Base-by-base conservation (phyloP, 2,888 invertebrate species). In the Eremobia ochroleuca region DNA sequence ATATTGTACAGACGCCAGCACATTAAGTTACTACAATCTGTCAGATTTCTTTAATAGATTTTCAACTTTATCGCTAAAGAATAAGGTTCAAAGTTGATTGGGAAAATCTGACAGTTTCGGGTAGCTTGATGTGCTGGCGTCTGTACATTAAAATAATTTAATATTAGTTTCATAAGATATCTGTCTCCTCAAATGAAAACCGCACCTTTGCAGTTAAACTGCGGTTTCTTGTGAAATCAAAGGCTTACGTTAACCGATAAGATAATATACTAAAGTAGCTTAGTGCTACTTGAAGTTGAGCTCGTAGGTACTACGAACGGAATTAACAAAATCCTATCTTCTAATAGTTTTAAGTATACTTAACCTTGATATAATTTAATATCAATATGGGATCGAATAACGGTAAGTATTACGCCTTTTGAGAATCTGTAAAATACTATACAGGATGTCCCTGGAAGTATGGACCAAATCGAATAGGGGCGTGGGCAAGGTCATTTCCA, bases 211-310 rank as follows among this genome's bases (percentile, higher is more conserved):
- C 1, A 31, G 31, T 59, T 43, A 37, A 31, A n/a, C 34, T 55
- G 73, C 40, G 73, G 73, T 73, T 68, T 18, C 72, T 58, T 72
- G 31, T 67, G 40, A 79, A 77, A 76, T 65, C 18, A 43, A 67
- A 77, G 43, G 43, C 68, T 18, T 1, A 65, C 28, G 28, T n/a
- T 28, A 18, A 28, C 34, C 34, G 28, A 18, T 34, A 61, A 62
- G 66, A 18, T 66, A 15, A 34, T 61, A 21, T 31, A n/a, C 52
- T n/a, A 11, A 61, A 28, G 64, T 40, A 31, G 37, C n/a, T 76
- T 11, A 66, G 6, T 11, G 9, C 0, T 59, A 4, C 65, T 66
- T 61, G n/a, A 25, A 1, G 13, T 43, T 64, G 37, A 55, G n/a
- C 15, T 65, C 18, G 4, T 11, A 52, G 4, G 18, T 62, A n/a